phyloP scores from a whole-genome alignment of 2,888 invertebrate species.

The Hydrotaea diabolus region DNA sequence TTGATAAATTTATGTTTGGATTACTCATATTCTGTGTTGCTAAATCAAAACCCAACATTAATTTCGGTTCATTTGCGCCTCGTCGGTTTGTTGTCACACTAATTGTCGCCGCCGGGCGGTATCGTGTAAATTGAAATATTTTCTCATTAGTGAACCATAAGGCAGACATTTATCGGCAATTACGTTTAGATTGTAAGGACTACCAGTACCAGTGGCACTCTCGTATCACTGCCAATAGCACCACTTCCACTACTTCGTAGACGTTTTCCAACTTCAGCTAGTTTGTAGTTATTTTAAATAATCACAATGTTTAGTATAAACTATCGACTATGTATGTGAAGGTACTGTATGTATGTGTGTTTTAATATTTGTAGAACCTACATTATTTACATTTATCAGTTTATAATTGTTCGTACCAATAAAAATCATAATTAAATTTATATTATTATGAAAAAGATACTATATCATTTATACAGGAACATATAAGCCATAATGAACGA shows the following conservation, averaged over 20 bases:
- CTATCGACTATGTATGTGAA: too few relatives aligned
- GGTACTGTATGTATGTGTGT: not conserved
- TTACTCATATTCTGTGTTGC: too few relatives aligned
- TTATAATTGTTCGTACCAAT: constrained; percentile 20
- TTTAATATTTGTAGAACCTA: constrained; percentile 9
- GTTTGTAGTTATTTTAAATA: too few relatives aligned
- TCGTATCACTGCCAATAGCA: too few relatives aligned
- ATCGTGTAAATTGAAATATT: constrained; percentile 10
- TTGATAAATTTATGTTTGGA: not conserved
- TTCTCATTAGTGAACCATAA: not conserved
- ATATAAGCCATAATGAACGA: too few relatives aligned
- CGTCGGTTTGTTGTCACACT: not conserved
- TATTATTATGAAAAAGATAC: not conserved
- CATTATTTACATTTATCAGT: not conserved
- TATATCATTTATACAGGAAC: not conserved
- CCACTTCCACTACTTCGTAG: not conserved
- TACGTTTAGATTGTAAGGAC: not conserved
- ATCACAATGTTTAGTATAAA: too few relatives aligned
- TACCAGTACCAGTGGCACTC: not conserved
- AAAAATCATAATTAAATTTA: constrained; percentile 15
- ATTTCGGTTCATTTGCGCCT: not conserved
- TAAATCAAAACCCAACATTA: too few relatives aligned
- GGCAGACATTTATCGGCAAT: not conserved
- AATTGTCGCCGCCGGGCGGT: not conserved
- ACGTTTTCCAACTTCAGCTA: not conserved